Conservation (phyloP, 1,140 invertebrate genomes). For the Eubasilissa regina region DNA sequence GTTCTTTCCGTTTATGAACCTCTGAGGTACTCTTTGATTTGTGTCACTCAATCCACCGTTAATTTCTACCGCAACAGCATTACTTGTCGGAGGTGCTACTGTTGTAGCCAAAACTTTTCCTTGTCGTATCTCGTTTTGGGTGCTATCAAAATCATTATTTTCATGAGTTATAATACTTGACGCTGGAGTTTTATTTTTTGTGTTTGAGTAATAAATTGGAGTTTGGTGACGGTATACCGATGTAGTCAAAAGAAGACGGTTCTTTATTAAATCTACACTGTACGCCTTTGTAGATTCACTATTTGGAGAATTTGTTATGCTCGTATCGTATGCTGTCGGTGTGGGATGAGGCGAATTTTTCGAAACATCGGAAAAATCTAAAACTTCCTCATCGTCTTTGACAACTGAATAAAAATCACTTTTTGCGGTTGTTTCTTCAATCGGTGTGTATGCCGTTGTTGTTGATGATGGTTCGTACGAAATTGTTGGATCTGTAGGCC, state of each 20-base stretch:
- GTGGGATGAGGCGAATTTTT: constrained; percentile 48
- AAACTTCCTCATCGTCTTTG: constrained; percentile 80
- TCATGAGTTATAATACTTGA: constrained; percentile 57
- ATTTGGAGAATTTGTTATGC: neutral
- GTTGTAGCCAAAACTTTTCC: constrained; percentile 60
- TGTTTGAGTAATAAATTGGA: constrained; percentile 56
- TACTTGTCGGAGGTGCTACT: constrained; percentile 62
- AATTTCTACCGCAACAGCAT: constrained; percentile 67
- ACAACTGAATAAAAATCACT: constrained; percentile 71
- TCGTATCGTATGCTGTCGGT: constrained; percentile 52
- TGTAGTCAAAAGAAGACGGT: constrained; percentile 56
- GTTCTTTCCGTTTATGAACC: constrained; percentile 42
- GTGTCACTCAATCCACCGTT: constrained; percentile 65
- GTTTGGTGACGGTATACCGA: constrained; percentile 60
- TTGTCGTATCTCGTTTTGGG: constrained; percentile 44
- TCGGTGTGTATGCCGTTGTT: constrained; percentile 45
- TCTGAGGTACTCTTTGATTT: constrained; percentile 57
- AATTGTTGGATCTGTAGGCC: constrained; percentile 82
- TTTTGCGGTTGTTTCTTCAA: constrained; percentile 64
- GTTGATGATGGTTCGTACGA: constrained; percentile 15
- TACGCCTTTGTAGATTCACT: constrained; percentile 33
- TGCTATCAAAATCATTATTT: constrained; percentile 17
- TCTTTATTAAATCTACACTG: constrained; percentile 47
- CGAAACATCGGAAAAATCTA: constrained; percentile 82
- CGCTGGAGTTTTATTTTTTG: constrained; percentile 61